These are phyloP conservation scores for Chauna torquata DNA, from an alignment of 2,113 vertebrate genomes.

Conservation along the genomic window DNA sequence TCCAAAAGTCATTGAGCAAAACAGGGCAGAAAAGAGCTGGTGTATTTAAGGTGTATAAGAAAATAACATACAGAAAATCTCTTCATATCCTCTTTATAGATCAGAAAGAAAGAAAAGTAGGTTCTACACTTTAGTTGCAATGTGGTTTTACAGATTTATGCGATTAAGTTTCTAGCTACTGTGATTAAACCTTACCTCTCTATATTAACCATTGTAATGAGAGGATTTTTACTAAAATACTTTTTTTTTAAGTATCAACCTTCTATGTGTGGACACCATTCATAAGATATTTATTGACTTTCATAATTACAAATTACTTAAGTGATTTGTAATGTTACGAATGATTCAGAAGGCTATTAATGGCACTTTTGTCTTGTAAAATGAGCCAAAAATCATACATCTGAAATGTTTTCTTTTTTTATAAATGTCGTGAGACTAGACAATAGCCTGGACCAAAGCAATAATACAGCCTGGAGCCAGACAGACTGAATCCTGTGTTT, in stretches of 20 bases:
- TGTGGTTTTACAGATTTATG: not conserved
- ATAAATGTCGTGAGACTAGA: not conserved
- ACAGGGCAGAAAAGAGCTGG: not conserved
- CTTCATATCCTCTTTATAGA: not conserved
- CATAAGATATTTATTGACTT: not conserved
- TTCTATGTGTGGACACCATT: not conserved
- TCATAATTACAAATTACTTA: not conserved
- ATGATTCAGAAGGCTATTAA: not conserved
- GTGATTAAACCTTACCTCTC: not conserved
- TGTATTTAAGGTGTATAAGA: not conserved
- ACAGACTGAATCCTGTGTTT: conserved; percentile 42
- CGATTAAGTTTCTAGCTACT: not conserved
- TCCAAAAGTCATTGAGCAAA: not conserved
- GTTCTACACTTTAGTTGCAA: not conserved
- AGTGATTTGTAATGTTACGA: not conserved
- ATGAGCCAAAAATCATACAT: not conserved
- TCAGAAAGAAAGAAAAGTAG: not conserved
- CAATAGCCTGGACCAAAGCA: conserved; percentile 21
- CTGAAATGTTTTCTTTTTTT: not conserved
- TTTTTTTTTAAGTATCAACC: not conserved
- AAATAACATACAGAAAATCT: not conserved
- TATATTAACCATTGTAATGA: not conserved
- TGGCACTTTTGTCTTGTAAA: not conserved
- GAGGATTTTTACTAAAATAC: not conserved
- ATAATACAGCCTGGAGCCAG: conserved; percentile 26